A percentile compares a stretch with the other conserved stretches of the same genome.
Conservation (phyloP, 1,140 invertebrate genomes). For the Atta colombica region DNA sequence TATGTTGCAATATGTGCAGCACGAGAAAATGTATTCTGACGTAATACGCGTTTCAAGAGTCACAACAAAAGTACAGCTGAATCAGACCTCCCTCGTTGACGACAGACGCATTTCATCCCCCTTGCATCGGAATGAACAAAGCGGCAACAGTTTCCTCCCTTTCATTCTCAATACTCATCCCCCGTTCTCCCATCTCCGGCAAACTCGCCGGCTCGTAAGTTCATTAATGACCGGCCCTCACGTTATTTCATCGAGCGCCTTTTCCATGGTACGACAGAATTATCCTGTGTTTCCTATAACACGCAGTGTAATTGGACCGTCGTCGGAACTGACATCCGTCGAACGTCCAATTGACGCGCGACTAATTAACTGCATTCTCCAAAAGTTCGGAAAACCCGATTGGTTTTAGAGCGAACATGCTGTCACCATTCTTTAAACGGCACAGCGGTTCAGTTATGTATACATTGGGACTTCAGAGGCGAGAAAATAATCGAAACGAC, state of each 20-base stretch:
- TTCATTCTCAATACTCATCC: slow-evolving; percentile 57
- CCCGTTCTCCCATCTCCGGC: slow-evolving; percentile 45
- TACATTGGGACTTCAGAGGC: background rate
- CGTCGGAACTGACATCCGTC: slow-evolving; percentile 43
- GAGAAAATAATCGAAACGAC: background rate
- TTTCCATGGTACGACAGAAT: slow-evolving; percentile 45
- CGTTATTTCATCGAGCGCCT: slow-evolving; percentile 51
- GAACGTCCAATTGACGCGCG: slow-evolving; percentile 48
- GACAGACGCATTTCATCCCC: slow-evolving; percentile 40
- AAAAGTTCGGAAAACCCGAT: slow-evolving; percentile 30
- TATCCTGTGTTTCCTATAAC: slow-evolving; percentile 10
- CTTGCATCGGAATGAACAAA: slow-evolving; percentile 47
- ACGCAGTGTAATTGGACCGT: slow-evolving; percentile 35
- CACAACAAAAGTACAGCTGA: slow-evolving; percentile 4
- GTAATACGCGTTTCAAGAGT: slow-evolving; percentile 42
- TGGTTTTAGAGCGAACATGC: background rate
- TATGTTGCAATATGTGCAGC: background rate
- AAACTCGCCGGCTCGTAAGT: slow-evolving; percentile 54
- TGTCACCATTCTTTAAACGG: background rate
- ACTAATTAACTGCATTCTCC: slow-evolving; percentile 45
- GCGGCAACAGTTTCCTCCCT: slow-evolving; percentile 64
- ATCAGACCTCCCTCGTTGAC: slow-evolving; percentile 31
- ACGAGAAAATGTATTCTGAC: slow-evolving; percentile 22
- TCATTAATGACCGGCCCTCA: slow-evolving; percentile 62
- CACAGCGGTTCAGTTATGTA: background rate